phyloP scores from a whole-genome alignment of 2,888 invertebrate species.

The Cosmia pyralina region DNA sequence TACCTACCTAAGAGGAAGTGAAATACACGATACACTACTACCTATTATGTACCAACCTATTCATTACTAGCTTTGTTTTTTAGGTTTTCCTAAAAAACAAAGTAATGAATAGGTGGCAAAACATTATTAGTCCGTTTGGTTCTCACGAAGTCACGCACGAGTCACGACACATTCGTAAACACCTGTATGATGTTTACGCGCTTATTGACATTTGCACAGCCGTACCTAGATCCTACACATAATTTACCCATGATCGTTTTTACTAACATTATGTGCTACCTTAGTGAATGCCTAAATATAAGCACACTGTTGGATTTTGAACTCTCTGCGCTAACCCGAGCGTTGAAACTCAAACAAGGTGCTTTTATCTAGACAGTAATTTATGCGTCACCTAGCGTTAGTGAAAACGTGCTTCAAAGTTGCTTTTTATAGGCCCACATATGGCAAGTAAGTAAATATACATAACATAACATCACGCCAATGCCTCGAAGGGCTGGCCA shows the following conservation, averaged over 20 bases:
- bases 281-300: not conserved
- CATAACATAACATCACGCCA: not conserved
- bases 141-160: constrained; percentile 21
- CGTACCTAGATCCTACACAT: not conserved
- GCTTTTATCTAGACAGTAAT: not conserved
- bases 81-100: not conserved
- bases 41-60: constrained; percentile 40
- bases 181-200: constrained; percentile 15
- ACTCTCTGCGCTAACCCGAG: not conserved
- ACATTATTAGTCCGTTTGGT: constrained; percentile 28
- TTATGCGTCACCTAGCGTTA: not conserved
- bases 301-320: not conserved
- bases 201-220: constrained; percentile 8
- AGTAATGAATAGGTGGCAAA: constrained; percentile 3
- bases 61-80: constrained; percentile 48
- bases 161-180: constrained; percentile 13
- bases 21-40: constrained; percentile 21
- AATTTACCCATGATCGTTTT: not conserved
- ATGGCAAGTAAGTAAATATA: not conserved
- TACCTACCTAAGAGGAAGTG: constrained; percentile 30
- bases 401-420: not conserved
- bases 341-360: not conserved
- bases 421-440: not conserved
- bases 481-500: not conserved
- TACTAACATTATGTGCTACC: not conserved